phyloP scores from a whole-genome alignment of 2,113 vertebrate genomes.

The Nannospalax galili region DNA sequence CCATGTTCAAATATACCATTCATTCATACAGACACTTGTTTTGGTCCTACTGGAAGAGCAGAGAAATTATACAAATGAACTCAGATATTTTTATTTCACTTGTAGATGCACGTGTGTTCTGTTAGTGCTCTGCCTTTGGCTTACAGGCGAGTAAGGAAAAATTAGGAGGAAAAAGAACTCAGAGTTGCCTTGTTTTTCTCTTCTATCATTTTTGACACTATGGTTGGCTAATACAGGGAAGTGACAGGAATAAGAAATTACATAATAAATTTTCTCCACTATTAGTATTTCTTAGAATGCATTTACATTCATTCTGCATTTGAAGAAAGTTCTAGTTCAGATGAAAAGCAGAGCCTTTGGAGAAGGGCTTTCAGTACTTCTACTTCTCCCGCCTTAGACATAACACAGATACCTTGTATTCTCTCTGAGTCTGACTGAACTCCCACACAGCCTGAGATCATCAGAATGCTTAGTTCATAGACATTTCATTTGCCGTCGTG shows the following conservation, averaged over 20 bases:
- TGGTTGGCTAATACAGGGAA: background rate
- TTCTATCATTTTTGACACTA: background rate
- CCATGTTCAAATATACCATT: background rate
- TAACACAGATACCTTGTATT: background rate
- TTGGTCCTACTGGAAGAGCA: background rate
- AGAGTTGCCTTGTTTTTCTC: background rate
- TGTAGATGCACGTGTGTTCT: background rate
- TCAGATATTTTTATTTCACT: background rate
- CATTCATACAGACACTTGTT: background rate
- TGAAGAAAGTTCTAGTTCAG: background rate
- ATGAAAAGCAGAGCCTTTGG: constrained; percentile 10
- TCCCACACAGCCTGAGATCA: background rate
- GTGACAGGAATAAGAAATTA: constrained; percentile 6
- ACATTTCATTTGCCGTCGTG: background rate
- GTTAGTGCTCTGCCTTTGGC: background rate
- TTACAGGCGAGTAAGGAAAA: background rate
- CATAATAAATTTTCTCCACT: background rate
- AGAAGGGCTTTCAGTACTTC: background rate
- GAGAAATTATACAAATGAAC: background rate
- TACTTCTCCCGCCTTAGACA: background rate
- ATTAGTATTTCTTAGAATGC: constrained; percentile 36
- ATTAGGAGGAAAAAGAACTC: background rate
- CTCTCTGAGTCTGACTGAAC: background rate
- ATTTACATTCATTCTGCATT: background rate
- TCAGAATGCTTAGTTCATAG: background rate